These are phyloP conservation scores for Cataglyphis altisquamis DNA, from an alignment of 2,888 invertebrate genomes.

Conservation along the genomic window DNA sequence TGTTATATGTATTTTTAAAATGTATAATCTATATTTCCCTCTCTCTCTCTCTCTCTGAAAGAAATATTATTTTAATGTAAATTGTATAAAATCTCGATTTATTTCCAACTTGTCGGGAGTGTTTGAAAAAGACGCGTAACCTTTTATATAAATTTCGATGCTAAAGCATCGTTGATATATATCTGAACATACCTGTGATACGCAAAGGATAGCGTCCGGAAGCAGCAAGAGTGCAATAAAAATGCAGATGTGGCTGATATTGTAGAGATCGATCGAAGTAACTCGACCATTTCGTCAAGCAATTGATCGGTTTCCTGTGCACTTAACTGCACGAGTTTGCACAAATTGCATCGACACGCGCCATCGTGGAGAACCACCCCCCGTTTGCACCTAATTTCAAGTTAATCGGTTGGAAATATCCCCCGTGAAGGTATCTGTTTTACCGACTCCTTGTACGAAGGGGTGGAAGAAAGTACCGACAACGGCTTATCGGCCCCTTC, in stretches of 20 bases:
- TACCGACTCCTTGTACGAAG: slow-evolving; percentile 43
- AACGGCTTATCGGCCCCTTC: slow-evolving; percentile 20
- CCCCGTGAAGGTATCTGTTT: slow-evolving; percentile 50
- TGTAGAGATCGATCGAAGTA: slow-evolving; percentile 37
- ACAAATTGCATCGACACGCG: slow-evolving; percentile 63
- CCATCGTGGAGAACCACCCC: slow-evolving; percentile 53
- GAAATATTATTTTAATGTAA: not conserved
- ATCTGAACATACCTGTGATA: not conserved
- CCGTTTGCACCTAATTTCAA: slow-evolving; percentile 65
- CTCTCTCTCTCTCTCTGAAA: not conserved
- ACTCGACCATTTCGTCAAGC: slow-evolving; percentile 35
- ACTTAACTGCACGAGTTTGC: slow-evolving; percentile 59
- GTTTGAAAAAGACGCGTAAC: not conserved
- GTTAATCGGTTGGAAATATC: slow-evolving; percentile 66
- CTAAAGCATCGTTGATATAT: not conserved
- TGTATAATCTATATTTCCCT: not conserved
- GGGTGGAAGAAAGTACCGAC: slow-evolving; percentile 53
- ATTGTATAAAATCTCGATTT: not conserved
- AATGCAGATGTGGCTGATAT: slow-evolving; percentile 43
- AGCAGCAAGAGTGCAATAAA: slow-evolving; percentile 31
- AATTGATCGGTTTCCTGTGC: slow-evolving; percentile 54
- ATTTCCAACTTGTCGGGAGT: not conserved
- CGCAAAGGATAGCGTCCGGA: slow-evolving; percentile 15
- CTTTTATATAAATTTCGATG: slow-evolving; percentile 34
- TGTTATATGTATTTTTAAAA: not conserved